Conservation (phyloP, 64 coral and sea anemone genomes). For the Actinia tenebrosa region DNA sequence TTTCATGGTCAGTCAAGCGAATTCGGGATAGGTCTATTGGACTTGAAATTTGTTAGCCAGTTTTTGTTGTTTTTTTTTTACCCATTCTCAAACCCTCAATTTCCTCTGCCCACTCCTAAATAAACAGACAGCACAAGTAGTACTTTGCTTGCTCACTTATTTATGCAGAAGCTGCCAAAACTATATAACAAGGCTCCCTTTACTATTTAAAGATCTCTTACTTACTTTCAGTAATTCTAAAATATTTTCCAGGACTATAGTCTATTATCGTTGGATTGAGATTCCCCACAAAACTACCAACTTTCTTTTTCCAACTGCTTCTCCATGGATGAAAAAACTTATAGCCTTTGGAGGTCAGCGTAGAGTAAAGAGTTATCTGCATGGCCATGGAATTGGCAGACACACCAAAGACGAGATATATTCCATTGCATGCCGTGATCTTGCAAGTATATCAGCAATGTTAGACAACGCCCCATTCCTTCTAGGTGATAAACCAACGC, state of each 20-base stretch:
- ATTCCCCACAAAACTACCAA: constrained; percentile 12
- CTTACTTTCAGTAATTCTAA: not conserved
- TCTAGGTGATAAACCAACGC: constrained; percentile 50
- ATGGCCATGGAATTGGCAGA: constrained; percentile 67
- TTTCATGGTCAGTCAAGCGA: too few relatives aligned
- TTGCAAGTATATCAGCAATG: constrained; percentile 47
- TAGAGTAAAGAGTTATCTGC: constrained; percentile 5
- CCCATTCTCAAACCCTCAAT: too few relatives aligned
- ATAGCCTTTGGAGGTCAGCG: constrained; percentile 13
- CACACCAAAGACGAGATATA: constrained; percentile 60
- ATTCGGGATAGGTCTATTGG: too few relatives aligned
- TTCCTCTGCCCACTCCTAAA: too few relatives aligned
- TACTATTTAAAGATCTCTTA: too few relatives aligned
- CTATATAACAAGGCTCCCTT: too few relatives aligned
- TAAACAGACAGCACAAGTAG: too few relatives aligned
- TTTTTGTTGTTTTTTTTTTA: too few relatives aligned
- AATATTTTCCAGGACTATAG: constrained; percentile 51
- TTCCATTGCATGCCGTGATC: constrained; percentile 42
- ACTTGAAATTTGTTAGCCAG: too few relatives aligned
- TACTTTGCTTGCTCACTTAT: too few relatives aligned
- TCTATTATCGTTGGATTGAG: constrained; percentile 68
- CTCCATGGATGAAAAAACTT: constrained; percentile 18
- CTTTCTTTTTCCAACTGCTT: constrained; percentile 26
- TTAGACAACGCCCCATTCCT: constrained; percentile 49
- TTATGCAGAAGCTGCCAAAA: too few relatives aligned